A percentile compares a stretch with the other conserved stretches of the same genome.
Evolutionary conservation across 2,888 invertebrate genomes (phyloP).

Genomic region (Thumatha senex): DNA sequence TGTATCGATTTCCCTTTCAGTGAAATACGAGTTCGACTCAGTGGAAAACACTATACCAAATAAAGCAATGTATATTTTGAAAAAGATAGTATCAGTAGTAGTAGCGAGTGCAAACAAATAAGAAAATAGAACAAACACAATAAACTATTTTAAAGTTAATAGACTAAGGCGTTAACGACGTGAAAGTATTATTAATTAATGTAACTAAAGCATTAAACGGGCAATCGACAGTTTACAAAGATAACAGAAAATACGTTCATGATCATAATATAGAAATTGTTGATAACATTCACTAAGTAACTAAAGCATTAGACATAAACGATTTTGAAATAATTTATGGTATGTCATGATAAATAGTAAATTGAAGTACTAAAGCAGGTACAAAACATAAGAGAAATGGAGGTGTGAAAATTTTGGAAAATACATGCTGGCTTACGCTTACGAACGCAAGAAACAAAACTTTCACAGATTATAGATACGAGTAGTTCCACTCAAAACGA

Average conservation of each 20-base stretch:
- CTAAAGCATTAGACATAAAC: conserved; percentile 9
- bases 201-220: conserved; percentile 43
- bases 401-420: conserved; percentile 34
- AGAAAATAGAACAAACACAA: conserved; percentile 36
- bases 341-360: conserved; percentile 18
- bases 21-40: conserved; percentile 28
- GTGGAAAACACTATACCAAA: conserved; percentile 26
- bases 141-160: conserved; percentile 38
- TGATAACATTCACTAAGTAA: conserved; percentile 20
- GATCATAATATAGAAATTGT: conserved; percentile 33
- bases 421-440: conserved; percentile 28
- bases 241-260: conserved; percentile 37
- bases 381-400: conserved; percentile 20
- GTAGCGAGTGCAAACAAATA: conserved; percentile 23
- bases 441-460: conserved; percentile 23
- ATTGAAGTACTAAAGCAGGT: conserved; percentile 26
- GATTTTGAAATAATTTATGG: conserved; percentile 11
- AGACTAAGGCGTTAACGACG: conserved; percentile 43
- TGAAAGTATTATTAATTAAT: conserved; percentile 58
- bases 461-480: conserved; percentile 52
- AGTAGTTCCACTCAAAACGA: conserved; percentile 46
- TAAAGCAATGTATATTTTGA: conserved; percentile 24
- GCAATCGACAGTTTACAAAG: conserved; percentile 37
- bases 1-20: conserved; percentile 48
- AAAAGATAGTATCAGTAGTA: conserved; percentile 24